These are phyloP conservation scores for Thamnaconus septentrionalis DNA, from an alignment of 2,113 vertebrate species.

Conservation along the genomic window DNA sequence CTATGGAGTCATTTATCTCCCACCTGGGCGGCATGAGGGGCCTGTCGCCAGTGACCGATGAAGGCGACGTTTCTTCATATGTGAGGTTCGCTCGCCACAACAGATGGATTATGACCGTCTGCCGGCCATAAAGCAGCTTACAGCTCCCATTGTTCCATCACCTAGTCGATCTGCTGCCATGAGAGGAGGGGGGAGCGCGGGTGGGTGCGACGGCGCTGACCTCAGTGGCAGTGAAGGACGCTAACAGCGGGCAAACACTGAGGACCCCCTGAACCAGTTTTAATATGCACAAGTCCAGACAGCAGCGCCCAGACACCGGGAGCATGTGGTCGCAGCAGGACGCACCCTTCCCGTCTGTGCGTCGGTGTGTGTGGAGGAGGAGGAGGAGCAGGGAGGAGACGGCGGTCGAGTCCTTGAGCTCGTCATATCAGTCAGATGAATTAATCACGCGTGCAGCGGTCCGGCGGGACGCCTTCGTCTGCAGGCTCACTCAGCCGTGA, in stretches of 20 bases:
- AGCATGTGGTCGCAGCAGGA: conserved; percentile 36
- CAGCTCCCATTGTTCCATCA: conserved; percentile 3
- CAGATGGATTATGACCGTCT: conserved; percentile 18
- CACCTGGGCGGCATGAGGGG: conserved; percentile 1
- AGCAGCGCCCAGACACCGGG: conserved; percentile 23
- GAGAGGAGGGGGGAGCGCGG: neutral
- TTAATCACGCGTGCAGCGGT: conserved; percentile 49
- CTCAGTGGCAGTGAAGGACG: conserved; percentile 8
- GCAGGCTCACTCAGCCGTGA: conserved; percentile 45
- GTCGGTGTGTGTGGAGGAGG: conserved; percentile 13
- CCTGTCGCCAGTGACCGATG: conserved; percentile 16
- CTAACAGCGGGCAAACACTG: neutral
- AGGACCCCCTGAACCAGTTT: neutral
- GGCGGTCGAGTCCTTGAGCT: conserved; percentile 18
- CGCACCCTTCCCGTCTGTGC: conserved; percentile 12
- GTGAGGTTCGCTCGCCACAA: conserved; percentile 8
- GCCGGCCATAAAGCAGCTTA: conserved; percentile 2
- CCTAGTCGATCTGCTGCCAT: neutral
- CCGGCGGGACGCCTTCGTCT: conserved; percentile 35
- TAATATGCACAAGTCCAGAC: conserved; percentile 27
- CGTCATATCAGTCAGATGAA: conserved; percentile 60
- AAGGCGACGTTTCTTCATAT: neutral
- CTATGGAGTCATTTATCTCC: conserved; percentile 1
- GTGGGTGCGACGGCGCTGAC: neutral
- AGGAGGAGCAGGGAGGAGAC: neutral